Base-by-base conservation (phyloP, 2,888 invertebrate genomes). In the Sphaeridia pumilis region DNA sequence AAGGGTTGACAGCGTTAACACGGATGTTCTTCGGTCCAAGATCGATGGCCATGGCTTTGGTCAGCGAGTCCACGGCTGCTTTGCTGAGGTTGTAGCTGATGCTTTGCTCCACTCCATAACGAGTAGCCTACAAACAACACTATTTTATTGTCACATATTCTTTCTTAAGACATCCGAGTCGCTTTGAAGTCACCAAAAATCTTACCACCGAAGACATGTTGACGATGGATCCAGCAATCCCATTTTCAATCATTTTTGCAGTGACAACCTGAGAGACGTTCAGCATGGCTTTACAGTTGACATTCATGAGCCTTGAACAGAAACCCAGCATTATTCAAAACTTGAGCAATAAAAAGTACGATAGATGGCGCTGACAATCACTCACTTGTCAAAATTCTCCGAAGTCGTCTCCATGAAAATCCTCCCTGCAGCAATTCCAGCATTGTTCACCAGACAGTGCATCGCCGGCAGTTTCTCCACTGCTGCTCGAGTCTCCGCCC, bases 1-100 rank as follows among this genome's bases (percentile, higher is more conserved):
- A 76, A 20, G 76, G 76, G 63, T 74, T 74, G 2, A 77, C 72
- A 41, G 69, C 66, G 63, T 77, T 77, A 1, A 75, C 75, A 14
- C 76, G 70, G 42, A 77, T 75, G 27, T 72, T 68, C 43, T 72
- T 68, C 22, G 69, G 69, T 2, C 75, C 76, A 17, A 76, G 67
- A 65, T 76, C 76, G 4, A 71, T 57, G 1, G 76, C 75, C 72
- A 76, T 72, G n/a, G 68, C 68, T 60, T 70, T 69, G 2, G 75
- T 74, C 1, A 75, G 56, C 57, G 70, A 69, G 58, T 76, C 76
- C 4, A 76, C 63, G 4, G 75, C 76, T 4, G 70, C 74, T 63
- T 77, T 77, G 10, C 71, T 38, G 10, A 46, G 20, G 26, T 38
- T 26, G 35, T 55, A 55, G 21, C 36, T 35, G 1, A 36, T 7